These are phyloP conservation scores for Myiozetetes cayanensis DNA, from an alignment of 2,113 vertebrate genomes.

Conservation along the genomic window DNA sequence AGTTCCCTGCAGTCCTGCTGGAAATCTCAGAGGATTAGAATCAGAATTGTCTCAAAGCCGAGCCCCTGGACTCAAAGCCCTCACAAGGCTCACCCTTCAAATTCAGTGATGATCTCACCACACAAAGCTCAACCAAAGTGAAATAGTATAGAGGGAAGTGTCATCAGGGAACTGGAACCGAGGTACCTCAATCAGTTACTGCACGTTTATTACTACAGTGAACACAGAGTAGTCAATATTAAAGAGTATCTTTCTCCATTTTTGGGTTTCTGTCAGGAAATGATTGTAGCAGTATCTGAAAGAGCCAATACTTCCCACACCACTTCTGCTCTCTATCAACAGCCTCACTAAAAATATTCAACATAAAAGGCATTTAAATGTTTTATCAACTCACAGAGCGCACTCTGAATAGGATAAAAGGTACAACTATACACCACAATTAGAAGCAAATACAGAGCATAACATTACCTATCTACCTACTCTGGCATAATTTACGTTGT, in stretches of 20 bases:
- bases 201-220: background rate
- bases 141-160: background rate
- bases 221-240: background rate
- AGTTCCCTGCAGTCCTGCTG: background rate
- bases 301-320: background rate
- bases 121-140: background rate
- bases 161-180: background rate
- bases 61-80: background rate
- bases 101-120: background rate
- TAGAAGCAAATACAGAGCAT: background rate
- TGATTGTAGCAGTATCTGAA: accelerated
- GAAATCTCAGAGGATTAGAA: background rate
- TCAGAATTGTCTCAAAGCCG: background rate
- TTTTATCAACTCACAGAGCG: background rate
- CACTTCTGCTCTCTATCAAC: background rate
- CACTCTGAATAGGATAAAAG: background rate
- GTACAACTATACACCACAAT: background rate
- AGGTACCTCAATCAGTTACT: background rate
- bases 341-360: background rate
- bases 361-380: background rate
- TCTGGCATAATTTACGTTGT: background rate
- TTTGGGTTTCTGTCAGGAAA: background rate
- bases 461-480: background rate
- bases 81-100: background rate
- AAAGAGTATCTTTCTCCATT: background rate